Base-by-base conservation (phyloP, 2,113 vertebrate genomes). In the Eulemur macaco region DNA sequence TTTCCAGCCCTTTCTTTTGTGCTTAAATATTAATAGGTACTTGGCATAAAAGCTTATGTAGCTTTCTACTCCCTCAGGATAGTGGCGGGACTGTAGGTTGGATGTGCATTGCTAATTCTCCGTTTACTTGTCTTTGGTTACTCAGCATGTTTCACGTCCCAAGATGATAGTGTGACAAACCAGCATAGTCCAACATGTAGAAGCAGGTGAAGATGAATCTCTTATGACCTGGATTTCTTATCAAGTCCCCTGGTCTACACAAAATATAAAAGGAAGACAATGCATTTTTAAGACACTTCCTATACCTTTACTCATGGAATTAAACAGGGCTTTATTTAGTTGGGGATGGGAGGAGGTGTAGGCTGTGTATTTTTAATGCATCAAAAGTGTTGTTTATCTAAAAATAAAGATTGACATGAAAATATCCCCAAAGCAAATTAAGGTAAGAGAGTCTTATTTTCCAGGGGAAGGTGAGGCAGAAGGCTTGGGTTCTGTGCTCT, bases 21-120 rank as follows among this genome's bases (percentile, higher is more conserved):
- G 18, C 50, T 87, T 92, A 90, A 89, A 92, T 93, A 84, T 92
- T 92, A 87, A 68, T 50, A 66, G 81, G 29, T 45, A 20, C 64
- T 77, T 87, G 80, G 64, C 80, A 12, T 34, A 39, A 90, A 87
- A 77, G 42, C 6, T 21, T 34, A 2, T 25, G 1, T 50, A 74
- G 64, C 54, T 90, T 81, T 64, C 52, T 71, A 66, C 56, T n/a
- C 64, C 27, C 71, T 81, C 42, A 5, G 47, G 58, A 54, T 34
- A 18, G 34, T n/a, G 71, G 12, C 9, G 78, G 82, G 42, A 39
- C 77, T 66, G 54, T 0, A 1, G 66, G 13, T 21, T 39, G 66
- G n/a, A 52, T 76, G 37, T 63, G 56, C 20, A 0, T 37, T n/a
- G 39, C 91, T 92, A 58, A 66, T 66, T 91, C 86, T 60, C 73